Evolutionary conservation across 2,113 vertebrate genomes (phyloP).

Genomic region (Cervus canadensis): DNA sequence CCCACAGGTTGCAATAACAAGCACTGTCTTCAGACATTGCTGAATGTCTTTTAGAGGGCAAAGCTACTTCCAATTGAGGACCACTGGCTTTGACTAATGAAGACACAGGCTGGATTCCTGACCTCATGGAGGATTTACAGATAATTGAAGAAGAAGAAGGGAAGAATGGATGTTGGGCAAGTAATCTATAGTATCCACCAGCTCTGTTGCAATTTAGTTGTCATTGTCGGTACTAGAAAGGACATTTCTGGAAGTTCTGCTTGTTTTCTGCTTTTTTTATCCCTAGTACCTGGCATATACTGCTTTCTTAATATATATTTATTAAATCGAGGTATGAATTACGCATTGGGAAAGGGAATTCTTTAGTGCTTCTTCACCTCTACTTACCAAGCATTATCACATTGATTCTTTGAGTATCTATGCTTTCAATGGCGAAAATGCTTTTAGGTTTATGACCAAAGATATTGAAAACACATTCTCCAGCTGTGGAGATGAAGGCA

Average conservation of each 20-base stretch:
- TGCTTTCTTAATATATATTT: slow-evolving; percentile 25
- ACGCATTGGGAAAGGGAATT: slow-evolving; percentile 24
- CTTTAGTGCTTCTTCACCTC: neutral
- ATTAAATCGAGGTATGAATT: slow-evolving; percentile 43
- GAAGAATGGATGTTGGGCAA: neutral
- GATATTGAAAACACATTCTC: slow-evolving; percentile 45
- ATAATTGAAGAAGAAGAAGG: neutral
- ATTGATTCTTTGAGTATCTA: neutral
- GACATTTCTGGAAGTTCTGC: neutral
- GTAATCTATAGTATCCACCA: neutral
- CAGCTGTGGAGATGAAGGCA: neutral
- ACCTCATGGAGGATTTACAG: neutral
- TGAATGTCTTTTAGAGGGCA: neutral
- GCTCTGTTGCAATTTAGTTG: neutral
- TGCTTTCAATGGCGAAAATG: neutral
- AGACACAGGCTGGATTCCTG: neutral
- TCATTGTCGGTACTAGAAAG: neutral
- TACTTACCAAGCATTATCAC: neutral
- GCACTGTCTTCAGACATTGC: neutral
- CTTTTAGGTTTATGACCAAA: slow-evolving; percentile 45
- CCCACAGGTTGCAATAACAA: neutral
- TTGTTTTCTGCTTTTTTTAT: neutral
- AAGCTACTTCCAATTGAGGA: neutral
- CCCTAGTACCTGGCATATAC: neutral
- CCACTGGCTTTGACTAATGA: neutral